Percentiles rank a stretch among this genome's conserved stretches.
Evolutionary conservation across 2,113 vertebrate species (phyloP).

Genomic region (Semicossyphus pulcher): DNA sequence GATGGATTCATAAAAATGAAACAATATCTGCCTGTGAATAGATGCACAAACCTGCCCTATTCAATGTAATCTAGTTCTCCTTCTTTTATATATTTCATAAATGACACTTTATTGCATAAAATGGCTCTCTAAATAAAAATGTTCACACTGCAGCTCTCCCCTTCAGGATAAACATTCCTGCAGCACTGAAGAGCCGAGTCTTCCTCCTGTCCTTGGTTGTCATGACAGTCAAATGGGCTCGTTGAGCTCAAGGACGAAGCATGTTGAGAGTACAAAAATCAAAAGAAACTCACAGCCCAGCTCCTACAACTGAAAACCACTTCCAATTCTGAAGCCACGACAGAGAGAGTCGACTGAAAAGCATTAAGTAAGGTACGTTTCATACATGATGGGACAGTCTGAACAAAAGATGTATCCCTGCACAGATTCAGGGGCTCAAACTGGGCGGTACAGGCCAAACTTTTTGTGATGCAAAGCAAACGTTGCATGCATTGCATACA

Average conservation of each 20-base stretch:
- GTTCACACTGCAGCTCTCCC: background rate
- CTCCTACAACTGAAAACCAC: background rate
- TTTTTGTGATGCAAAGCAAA: too few species aligned
- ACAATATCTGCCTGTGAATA: background rate
- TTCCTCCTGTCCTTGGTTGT: conserved; percentile 52
- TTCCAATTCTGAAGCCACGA: background rate
- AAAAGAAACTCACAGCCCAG: background rate
- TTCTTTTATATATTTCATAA: too few species aligned
- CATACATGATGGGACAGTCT: too few species aligned
- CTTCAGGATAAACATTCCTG: conserved; percentile 34
- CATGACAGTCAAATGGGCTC: conserved; percentile 41
- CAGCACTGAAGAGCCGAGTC: conserved; percentile 19
- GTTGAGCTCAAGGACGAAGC: conserved; percentile 40
- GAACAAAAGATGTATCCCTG: too few species aligned
- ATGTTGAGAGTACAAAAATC: background rate
- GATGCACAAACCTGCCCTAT: background rate
- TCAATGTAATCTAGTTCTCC: too few species aligned
- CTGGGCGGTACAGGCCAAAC: too few species aligned
- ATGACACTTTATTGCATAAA: too few species aligned
- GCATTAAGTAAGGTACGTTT: background rate
- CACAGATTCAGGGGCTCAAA: too few species aligned
- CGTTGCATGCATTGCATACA: too few species aligned
- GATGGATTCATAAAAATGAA: background rate
- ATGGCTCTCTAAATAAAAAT: too few species aligned
- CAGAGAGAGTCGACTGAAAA: background rate